Evolutionary conservation across 2,888 invertebrate genomes (phyloP).

Genomic region (Linyphia triangularis): DNA sequence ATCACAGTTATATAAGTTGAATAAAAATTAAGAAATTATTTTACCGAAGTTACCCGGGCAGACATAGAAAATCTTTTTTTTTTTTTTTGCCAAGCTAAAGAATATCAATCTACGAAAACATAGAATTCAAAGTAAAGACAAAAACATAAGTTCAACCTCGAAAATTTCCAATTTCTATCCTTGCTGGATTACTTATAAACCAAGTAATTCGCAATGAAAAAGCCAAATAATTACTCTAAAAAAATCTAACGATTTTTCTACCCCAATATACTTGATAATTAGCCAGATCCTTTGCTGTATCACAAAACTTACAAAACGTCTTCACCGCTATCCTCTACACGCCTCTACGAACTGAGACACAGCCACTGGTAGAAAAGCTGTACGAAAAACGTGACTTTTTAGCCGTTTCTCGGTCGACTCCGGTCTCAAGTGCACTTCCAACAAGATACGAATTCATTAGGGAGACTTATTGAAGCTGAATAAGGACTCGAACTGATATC

Average conservation of each 20-base stretch:
- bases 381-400: constrained; percentile 68
- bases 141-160: too few relatives aligned
- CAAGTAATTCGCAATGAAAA: constrained; percentile 4
- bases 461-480: constrained; percentile 48
- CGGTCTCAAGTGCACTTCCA: constrained; percentile 41
- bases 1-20: too few relatives aligned
- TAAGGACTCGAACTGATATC: constrained; percentile 29
- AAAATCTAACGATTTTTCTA: constrained; percentile 6
- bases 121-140: too few relatives aligned
- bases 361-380: too few relatives aligned
- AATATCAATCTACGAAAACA: too few relatives aligned
- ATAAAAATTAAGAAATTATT: too few relatives aligned
- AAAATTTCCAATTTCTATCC: too few relatives aligned
- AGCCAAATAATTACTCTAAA: background rate
- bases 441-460: constrained; percentile 69
- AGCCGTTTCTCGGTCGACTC: constrained; percentile 45
- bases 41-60: too few relatives aligned
- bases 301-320: background rate
- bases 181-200: background rate
- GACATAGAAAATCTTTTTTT: too few relatives aligned
- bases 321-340: background rate
- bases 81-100: too few relatives aligned
- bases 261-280: constrained; percentile 26
- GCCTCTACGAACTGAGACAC: background rate
- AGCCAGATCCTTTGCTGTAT: background rate